phyloP scores from a whole-genome alignment of 1,140 invertebrate genomes.

The Odontomachus brunneus region DNA sequence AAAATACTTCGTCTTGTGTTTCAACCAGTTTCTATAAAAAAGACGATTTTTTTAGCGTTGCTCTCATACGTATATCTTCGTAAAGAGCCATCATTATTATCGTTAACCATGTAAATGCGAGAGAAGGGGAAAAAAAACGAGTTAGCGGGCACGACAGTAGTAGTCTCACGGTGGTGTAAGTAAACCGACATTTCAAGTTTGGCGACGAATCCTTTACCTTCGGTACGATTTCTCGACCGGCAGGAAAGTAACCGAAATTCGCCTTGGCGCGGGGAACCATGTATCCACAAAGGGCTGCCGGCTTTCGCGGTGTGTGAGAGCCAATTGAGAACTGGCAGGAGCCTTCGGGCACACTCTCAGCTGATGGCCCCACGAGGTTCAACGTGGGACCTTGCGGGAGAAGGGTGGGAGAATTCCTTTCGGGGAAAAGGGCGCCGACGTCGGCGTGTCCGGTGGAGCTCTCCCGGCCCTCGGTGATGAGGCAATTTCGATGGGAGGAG shows the following conservation, averaged over 20 bases:
- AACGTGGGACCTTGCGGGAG: neutral
- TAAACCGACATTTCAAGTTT: conserved; percentile 41
- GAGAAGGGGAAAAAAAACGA: neutral
- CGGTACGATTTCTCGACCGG: neutral
- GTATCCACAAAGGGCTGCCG: conserved; percentile 22
- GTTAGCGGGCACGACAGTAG: no score
- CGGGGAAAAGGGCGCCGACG: conserved; percentile 17
- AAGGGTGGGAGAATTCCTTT: neutral
- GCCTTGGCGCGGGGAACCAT: neutral
- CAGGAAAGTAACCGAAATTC: conserved; percentile 27
- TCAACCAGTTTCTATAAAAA: no score
- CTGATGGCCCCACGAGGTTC: conserved; percentile 18
- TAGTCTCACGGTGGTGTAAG: conserved; percentile 7
- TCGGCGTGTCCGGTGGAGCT: conserved; percentile 2
- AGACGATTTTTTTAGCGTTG: neutral
- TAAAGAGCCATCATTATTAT: neutral
- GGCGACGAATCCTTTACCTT: conserved; percentile 41
- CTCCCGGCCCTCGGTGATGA: neutral
- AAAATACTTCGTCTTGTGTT: no score
- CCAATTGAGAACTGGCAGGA: conserved; percentile 22
- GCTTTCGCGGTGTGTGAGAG: conserved; percentile 26
- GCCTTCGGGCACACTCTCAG: conserved; percentile 35
- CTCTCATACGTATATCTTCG: neutral
- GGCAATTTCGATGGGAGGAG: conserved; percentile 3
- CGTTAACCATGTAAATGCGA: no score